Percentiles rank a stretch among this genome's conserved stretches.
Evolutionary conservation across 2,113 vertebrate genomes (phyloP).

Genomic region (Chauna torquata): DNA sequence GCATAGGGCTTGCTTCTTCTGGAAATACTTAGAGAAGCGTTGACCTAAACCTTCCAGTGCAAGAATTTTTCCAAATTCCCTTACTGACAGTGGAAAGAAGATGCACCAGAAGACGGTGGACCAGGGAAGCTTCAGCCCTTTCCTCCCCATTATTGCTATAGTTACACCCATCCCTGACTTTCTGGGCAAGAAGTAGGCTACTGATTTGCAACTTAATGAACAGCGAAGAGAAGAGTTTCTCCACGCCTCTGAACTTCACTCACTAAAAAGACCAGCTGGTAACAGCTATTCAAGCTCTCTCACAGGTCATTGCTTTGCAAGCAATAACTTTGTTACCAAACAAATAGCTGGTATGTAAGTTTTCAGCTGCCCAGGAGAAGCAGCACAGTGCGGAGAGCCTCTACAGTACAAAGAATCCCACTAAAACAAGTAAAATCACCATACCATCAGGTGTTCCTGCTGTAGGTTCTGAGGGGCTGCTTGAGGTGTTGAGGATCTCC

Average conservation of each 20-base stretch:
- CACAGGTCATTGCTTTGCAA: neutral
- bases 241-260: neutral
- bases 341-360: neutral
- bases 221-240: neutral
- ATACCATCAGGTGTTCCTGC: constrained; percentile 85
- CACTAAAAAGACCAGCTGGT: rapidly evolving
- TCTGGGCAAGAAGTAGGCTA: neutral
- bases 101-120: neutral
- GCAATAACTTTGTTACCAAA: neutral
- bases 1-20: neutral
- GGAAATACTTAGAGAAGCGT: neutral
- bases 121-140: neutral
- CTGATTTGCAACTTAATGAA: neutral
- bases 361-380: neutral
- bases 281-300: neutral
- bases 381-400: neutral
- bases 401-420: neutral
- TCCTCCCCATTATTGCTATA: neutral
- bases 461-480: constrained; percentile 71
- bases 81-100: neutral
- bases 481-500: constrained; percentile 67
- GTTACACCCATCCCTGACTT: neutral
- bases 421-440: neutral
- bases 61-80: neutral
- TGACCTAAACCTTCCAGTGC: neutral